phyloP scores from a whole-genome alignment of 2,797 vertebrate species.

The Pseudomugil gertrudae region DNA sequence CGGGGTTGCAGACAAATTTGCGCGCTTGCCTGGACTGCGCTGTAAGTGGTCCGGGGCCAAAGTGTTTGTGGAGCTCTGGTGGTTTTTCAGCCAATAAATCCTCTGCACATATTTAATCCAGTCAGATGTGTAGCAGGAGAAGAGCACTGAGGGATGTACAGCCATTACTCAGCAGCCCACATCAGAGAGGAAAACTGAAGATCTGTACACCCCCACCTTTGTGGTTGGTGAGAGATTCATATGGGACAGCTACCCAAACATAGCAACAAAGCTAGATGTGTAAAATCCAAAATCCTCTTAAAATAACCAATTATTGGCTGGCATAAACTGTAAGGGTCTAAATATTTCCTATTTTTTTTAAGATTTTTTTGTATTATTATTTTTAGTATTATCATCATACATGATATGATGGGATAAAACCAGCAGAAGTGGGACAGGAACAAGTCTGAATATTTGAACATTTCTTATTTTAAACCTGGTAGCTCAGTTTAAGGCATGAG shows the following conservation, averaged over 20 bases:
- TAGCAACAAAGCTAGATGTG: too few relatives aligned
- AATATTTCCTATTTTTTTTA: not conserved
- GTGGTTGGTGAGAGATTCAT: constrained; percentile 26
- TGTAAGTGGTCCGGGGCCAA: constrained; percentile 69
- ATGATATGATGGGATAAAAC: not conserved
- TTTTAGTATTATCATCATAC: too few relatives aligned
- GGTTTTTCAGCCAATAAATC: constrained; percentile 85
- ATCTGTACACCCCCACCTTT: constrained; percentile 46
- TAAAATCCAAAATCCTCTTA: constrained; percentile 33
- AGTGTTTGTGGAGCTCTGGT: constrained; percentile 82
- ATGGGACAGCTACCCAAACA: constrained; percentile 38
- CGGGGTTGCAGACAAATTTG: constrained; percentile 66
- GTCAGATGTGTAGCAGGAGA: constrained; percentile 79
- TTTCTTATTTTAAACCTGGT: not conserved
- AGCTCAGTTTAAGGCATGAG: not conserved
- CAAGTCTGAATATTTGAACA: too few relatives aligned
- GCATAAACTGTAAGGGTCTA: not conserved
- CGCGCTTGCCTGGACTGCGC: constrained; percentile 57
- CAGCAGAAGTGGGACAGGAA: not conserved
- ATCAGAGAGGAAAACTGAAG: constrained; percentile 70
- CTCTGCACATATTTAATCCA: constrained; percentile 81
- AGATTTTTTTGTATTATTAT: too few relatives aligned
- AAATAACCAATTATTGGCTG: not conserved
- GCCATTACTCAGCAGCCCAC: constrained; percentile 80
- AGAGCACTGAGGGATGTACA: constrained; percentile 75